A percentile compares a stretch with the other conserved stretches of the same genome.
Conservation (phyloP, 2,888 invertebrate genomes). For the Branchellion lobata region DNA sequence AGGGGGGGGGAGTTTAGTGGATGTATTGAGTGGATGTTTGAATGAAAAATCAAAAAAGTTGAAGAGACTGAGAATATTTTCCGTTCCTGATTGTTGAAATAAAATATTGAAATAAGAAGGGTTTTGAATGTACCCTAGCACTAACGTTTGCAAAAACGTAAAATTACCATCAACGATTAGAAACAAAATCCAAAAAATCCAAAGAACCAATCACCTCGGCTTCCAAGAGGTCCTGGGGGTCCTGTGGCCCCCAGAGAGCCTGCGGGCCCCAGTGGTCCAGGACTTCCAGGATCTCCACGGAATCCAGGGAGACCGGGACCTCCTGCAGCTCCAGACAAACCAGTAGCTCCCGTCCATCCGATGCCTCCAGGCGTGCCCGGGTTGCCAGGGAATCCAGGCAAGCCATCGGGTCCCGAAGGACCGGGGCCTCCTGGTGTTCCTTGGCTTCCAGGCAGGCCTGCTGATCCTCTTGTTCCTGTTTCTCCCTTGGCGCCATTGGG, state of each 20-base stretch:
- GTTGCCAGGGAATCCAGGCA: not conserved
- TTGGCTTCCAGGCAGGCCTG: not conserved
- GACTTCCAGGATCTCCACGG: not conserved
- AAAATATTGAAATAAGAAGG: too few relatives aligned
- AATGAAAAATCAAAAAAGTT: too few relatives aligned
- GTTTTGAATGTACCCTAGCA: too few relatives aligned
- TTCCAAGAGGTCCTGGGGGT: not conserved
- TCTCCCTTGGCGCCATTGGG: not conserved
- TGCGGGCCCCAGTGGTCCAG: not conserved
- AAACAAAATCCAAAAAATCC: too few relatives aligned
- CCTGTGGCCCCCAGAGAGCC: slow-evolving; percentile 2
- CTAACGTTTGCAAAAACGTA: too few relatives aligned
- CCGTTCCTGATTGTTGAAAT: too few relatives aligned
- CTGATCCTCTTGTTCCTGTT: not conserved
- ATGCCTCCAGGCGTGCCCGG: not conserved
- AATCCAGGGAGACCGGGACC: not conserved
- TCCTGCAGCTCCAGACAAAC: slow-evolving; percentile 10
- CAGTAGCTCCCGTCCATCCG: not conserved
- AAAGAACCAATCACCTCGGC: not conserved
- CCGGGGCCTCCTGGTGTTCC: not conserved
- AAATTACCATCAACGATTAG: too few relatives aligned
- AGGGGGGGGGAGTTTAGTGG: too few relatives aligned
- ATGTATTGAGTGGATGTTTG: too few relatives aligned
- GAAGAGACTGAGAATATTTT: too few relatives aligned
- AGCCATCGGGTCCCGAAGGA: not conserved